phyloP scores from a whole-genome alignment of 2,113 vertebrate species.

The Oncorhynchus kisutch region DNA sequence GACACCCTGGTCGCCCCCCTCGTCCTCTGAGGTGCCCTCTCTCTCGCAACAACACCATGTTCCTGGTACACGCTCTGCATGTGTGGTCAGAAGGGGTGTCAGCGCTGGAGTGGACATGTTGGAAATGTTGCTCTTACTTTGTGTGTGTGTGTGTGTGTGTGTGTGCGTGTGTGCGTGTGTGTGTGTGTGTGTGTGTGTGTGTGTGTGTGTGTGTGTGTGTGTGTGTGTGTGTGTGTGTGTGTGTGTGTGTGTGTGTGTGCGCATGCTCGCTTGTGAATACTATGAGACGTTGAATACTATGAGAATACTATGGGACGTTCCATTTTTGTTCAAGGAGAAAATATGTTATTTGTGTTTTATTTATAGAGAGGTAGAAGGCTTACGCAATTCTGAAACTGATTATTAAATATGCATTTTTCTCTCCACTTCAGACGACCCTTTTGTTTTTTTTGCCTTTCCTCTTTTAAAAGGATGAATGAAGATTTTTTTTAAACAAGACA shows the following conservation, averaged over 20 bases:
- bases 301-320: background rate
- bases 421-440: background rate
- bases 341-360: too few relatives aligned
- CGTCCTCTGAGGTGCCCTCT: slow-evolving; percentile 21
- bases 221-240: slow-evolving; percentile 50
- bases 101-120: slow-evolving; percentile 30
- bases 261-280: background rate
- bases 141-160: background rate
- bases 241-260: background rate
- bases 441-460: slow-evolving; percentile 16
- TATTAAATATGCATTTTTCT: background rate
- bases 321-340: too few relatives aligned
- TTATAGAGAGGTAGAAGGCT: too few relatives aligned
- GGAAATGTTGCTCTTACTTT: background rate
- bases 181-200: background rate
- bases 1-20: slow-evolving; percentile 57
- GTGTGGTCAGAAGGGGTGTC: slow-evolving; percentile 55
- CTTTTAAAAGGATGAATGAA: slow-evolving; percentile 91
- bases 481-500: slow-evolving; percentile 82
- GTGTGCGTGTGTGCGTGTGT: background rate
- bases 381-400: too few relatives aligned
- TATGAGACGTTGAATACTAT: too few relatives aligned
- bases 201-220: too few relatives aligned
- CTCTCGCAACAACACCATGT: slow-evolving; percentile 65
- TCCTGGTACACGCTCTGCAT: slow-evolving; percentile 46